These are phyloP conservation scores for Cordilura impudica DNA, from an alignment of 2,888 invertebrate genomes.

Conservation along the genomic window DNA sequence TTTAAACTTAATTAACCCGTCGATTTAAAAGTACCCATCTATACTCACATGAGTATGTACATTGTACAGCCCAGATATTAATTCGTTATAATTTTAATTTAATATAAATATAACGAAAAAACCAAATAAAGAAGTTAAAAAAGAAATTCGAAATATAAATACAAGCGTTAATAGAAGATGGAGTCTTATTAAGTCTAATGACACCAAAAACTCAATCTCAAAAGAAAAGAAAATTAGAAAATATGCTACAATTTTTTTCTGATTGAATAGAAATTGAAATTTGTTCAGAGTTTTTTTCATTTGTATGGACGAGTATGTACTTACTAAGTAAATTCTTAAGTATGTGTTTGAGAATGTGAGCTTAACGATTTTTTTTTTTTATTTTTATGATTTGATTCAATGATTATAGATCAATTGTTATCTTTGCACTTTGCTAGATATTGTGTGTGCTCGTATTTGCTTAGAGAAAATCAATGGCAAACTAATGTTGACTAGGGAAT, in stretches of 20 bases:
- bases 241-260: slow-evolving; percentile 13
- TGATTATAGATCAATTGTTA: slow-evolving; percentile 26
- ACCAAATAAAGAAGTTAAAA: not conserved
- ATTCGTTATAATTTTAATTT: too few species aligned
- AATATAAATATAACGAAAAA: too few species aligned
- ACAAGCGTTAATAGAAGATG: not conserved
- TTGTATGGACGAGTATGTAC: not conserved
- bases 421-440: not conserved
- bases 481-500: slow-evolving; percentile 1
- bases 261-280: slow-evolving; percentile 48
- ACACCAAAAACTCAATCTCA: slow-evolving; percentile 6
- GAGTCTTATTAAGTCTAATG: slow-evolving; percentile 22
- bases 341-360: not conserved
- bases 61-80: too few species aligned
- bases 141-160: not conserved
- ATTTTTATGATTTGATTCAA: slow-evolving; percentile 23
- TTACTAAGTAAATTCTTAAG: not conserved
- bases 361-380: not conserved
- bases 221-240: slow-evolving; percentile 14
- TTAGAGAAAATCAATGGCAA: slow-evolving; percentile 20
- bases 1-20: too few species aligned
- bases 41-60: too few species aligned
- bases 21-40: too few species aligned
- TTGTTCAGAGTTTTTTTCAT: slow-evolving; percentile 15
- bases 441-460: not conserved